These are phyloP conservation scores for Petrosia ficiformis DNA, from an alignment of 37 sponge, comb jelly and placozoan species.

Conservation along the genomic window DNA sequence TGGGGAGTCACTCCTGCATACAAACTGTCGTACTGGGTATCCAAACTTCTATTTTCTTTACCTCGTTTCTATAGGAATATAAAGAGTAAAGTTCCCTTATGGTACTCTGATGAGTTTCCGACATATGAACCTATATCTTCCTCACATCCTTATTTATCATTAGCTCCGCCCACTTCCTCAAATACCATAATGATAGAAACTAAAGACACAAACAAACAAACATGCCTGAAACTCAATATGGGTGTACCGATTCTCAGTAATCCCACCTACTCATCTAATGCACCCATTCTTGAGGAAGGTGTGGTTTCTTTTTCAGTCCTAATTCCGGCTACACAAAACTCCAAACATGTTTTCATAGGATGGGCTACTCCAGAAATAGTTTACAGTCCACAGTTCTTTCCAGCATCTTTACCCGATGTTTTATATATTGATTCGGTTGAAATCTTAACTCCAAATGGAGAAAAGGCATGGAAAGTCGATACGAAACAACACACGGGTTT, in stretches of 20 bases:
- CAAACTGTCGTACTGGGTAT: too few species aligned
- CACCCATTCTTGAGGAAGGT: constrained; percentile 5
- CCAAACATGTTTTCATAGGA: constrained; percentile 45
- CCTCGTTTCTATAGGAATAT: too few species aligned
- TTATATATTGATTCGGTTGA: not conserved
- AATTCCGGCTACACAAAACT: constrained; percentile 50
- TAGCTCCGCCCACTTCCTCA: not conserved
- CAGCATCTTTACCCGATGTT: not conserved
- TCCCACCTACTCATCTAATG: not conserved
- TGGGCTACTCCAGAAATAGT: constrained; percentile 65
- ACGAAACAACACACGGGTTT: not conserved
- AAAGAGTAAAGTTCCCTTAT: constrained; percentile 52
- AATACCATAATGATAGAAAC: not conserved
- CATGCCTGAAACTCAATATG: constrained; percentile 60
- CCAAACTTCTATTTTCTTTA: too few species aligned
- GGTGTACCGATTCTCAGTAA: constrained; percentile 24
- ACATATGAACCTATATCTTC: constrained; percentile 14
- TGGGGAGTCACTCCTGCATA: too few species aligned
- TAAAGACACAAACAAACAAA: not conserved
- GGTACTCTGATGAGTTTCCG: constrained; percentile 57
- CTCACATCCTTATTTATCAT: constrained; percentile 19
- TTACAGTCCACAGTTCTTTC: constrained; percentile 24
- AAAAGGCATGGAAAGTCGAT: not conserved
- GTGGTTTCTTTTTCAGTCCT: constrained; percentile 36
- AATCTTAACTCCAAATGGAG: not conserved